phyloP scores from a whole-genome alignment of 64 coral and sea anemone genomes.

The Pocillopora verrucosa region DNA sequence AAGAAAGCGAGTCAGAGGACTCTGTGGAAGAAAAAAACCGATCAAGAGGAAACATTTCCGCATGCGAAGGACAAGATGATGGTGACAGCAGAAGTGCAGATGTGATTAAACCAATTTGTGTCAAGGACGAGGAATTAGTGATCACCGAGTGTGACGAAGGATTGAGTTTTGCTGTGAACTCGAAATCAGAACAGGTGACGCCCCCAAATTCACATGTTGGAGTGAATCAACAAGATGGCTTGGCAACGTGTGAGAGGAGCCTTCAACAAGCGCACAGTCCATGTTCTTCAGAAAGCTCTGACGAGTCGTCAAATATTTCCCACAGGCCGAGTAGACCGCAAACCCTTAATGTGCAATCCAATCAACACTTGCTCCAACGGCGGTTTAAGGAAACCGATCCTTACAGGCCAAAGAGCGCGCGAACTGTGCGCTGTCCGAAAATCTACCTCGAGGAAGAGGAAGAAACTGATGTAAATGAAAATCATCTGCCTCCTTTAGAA shows the following conservation, averaged over 20 bases:
- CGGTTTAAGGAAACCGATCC: slow-evolving; percentile 9
- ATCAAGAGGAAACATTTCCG: neutral
- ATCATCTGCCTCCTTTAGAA: slow-evolving; percentile 19
- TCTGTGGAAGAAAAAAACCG: neutral
- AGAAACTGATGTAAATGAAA: neutral
- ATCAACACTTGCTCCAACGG: slow-evolving; percentile 28
- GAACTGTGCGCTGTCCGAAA: neutral
- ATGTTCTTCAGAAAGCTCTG: slow-evolving; percentile 25
- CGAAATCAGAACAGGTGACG: neutral
- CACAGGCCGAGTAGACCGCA: neutral
- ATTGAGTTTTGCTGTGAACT: neutral
- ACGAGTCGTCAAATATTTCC: slow-evolving; percentile 5
- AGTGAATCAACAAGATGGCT: neutral
- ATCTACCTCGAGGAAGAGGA: neutral
- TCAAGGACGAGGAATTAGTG: slow-evolving; percentile 11
- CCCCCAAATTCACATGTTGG: slow-evolving; percentile 17
- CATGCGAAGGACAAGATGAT: neutral
- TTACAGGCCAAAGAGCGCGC: slow-evolving; percentile 17
- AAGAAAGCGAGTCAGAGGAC: slow-evolving; percentile 35
- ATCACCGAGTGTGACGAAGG: slow-evolving; percentile 38
- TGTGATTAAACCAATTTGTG: neutral
- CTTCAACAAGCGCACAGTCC: neutral
- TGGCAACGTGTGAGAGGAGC: too few species aligned
- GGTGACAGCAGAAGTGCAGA: neutral
- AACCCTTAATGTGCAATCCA: slow-evolving; percentile 4